Conservation (phyloP, 1,140 invertebrate species). For the Wasmannia auropunctata region DNA sequence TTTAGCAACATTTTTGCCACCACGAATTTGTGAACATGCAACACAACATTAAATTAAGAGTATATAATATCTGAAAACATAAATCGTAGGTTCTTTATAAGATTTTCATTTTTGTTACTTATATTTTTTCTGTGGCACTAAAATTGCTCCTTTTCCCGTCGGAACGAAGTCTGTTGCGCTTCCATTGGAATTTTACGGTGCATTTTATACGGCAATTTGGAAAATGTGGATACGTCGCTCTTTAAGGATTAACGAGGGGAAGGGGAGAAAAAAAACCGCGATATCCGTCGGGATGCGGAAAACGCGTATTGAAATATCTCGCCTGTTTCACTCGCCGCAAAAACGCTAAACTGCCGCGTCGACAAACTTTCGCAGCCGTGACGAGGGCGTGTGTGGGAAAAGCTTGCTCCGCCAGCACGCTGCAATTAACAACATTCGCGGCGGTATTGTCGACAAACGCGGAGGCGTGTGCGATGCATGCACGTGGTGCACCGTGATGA, state of each 20-base stretch:
- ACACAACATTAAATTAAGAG: neutral
- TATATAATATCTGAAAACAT: neutral
- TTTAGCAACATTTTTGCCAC: neutral
- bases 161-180: neutral
- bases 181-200: neutral
- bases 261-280: neutral
- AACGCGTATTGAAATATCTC: conserved; percentile 53
- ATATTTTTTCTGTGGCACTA: neutral
- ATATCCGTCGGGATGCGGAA: neutral
- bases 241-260: conserved; percentile 28
- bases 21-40: neutral
- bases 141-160: neutral
- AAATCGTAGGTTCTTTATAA: neutral
- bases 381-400: conserved; percentile 19
- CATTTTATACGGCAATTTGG: neutral
- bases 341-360: conserved; percentile 46
- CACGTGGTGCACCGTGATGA: conserved; percentile 49
- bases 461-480: conserved; percentile 31
- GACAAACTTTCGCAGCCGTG: conserved; percentile 49
- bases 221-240: neutral
- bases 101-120: neutral
- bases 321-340: conserved; percentile 14
- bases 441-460: conserved; percentile 46
- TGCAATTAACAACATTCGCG: conserved; percentile 69
- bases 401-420: conserved; percentile 59